Evolutionary conservation across 2,797 vertebrate species (phyloP), one percentile per base, ranked within the genome.

Genomic region (Mormyrops attenuatus): DNA sequence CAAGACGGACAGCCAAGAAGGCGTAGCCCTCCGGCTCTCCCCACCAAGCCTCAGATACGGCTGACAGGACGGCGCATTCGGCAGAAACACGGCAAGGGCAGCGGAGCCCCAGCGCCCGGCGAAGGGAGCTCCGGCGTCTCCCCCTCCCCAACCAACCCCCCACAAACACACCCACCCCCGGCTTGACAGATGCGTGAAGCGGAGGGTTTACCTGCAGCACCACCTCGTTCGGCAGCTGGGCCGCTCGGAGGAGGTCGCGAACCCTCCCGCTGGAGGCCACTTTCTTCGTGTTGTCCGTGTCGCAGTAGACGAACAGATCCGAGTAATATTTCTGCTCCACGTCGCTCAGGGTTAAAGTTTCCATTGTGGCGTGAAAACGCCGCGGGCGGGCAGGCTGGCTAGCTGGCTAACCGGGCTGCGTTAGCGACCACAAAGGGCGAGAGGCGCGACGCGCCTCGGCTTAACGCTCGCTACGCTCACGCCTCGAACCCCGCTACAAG

Each of bases 231-330:
- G 97, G 97, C 77, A 99, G 96, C 97, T 99, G 98, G 93, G 98
- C 98, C 95, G 98, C 98, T 95, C 98, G 96, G 96, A 99, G 98
- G 90, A 99, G 97, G 95, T 99, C 98, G 92, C 98, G 95, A 93
- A 99, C 98, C 93, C 97, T 96, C 89, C 97, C 97, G 91, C 97
- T 97, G 92, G 97, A 97, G 89, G 97, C 97, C 94, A 99, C 97
- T 96, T 99, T 99, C 94, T 99, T 99, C 92, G 97, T 98, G 96
- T 97, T 98, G 94, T 99, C 98, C 92, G 97, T 98, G 96, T 99
- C 98, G 96, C 98, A 99, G 96, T 98, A 99, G 63, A 97, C 95
- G 95, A 99, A 99, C 93, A 99, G 95, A 90, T 99, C 98, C 92
- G 98, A 98, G 94, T 99, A 99, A 92, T 98, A 99, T 93, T 98